Conservation (phyloP, 2,113 vertebrate species). For the Penelope pileata region DNA sequence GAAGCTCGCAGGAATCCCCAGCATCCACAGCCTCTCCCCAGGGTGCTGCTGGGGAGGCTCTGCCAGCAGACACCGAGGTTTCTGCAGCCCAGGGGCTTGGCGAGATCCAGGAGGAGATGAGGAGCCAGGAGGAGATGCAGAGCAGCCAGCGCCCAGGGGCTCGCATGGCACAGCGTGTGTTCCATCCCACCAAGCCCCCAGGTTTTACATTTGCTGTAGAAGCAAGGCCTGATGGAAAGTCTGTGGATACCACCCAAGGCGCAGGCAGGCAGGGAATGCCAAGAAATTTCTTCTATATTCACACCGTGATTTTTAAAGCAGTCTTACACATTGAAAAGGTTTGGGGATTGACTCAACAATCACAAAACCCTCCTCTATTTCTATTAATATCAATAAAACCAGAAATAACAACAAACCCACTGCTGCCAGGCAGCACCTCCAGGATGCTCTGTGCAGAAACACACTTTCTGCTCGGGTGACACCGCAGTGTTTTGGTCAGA, state of each 20-base stretch:
- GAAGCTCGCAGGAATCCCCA: too few relatives aligned
- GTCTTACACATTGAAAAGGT: background rate
- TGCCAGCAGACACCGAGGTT: background rate
- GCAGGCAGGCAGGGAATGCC: background rate
- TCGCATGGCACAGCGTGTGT: background rate
- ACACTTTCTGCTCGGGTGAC: background rate
- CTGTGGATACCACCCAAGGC: background rate
- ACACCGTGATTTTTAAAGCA: background rate
- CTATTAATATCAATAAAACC: background rate
- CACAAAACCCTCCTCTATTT: background rate
- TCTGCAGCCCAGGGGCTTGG: background rate
- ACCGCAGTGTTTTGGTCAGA: rapidly evolving
- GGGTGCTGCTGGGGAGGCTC: background rate
- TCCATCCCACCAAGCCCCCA: background rate
- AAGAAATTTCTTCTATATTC: background rate
- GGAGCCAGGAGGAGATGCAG: background rate
- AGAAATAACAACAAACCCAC: background rate
- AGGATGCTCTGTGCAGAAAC: background rate
- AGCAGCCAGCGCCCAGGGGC: background rate
- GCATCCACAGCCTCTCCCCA: background rate
- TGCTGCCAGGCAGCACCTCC: background rate
- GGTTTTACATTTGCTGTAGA: background rate
- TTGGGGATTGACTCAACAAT: background rate
- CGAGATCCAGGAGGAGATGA: background rate
- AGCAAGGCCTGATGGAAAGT: background rate